Percentiles rank a stretch among this genome's conserved stretches.
phyloP scores from a whole-genome alignment of 1,140 invertebrate species.

The Teleopsis dalmanni region DNA sequence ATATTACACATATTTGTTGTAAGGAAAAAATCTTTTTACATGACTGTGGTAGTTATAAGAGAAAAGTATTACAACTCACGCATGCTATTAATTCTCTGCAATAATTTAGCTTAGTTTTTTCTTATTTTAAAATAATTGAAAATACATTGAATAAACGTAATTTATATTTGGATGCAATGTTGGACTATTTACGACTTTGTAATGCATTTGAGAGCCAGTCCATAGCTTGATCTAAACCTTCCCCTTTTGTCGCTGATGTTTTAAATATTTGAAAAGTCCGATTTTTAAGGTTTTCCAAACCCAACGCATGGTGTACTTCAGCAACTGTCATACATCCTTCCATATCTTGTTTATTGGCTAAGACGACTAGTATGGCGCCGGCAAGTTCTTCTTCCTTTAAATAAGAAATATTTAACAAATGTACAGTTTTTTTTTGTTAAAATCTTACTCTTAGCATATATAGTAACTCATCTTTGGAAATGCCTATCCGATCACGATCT shows the following conservation, averaged over 20 bases:
- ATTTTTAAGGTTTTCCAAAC: conserved; percentile 89
- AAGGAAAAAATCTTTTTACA: too few species aligned
- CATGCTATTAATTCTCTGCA: too few species aligned
- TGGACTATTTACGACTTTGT: conserved; percentile 72
- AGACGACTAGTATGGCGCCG: conserved; percentile 87
- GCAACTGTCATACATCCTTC: conserved; percentile 91
- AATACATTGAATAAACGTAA: too few species aligned
- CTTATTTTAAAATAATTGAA: too few species aligned
- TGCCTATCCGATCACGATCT: conserved; percentile 96
- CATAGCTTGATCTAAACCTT: conserved; percentile 97
- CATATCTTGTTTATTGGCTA: conserved; percentile 99
- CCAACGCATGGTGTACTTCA: conserved; percentile 94
- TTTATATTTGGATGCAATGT: conserved; percentile 4
- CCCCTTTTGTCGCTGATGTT: conserved; percentile 97
- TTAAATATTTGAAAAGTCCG: conserved; percentile 99
- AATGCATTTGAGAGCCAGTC: conserved; percentile 92
- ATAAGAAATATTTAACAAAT: conserved; percentile 1
- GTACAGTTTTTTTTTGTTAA: conserved; percentile 6
- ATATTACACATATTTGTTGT: too few species aligned
- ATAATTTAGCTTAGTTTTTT: too few species aligned
- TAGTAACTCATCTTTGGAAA: conserved; percentile 96
- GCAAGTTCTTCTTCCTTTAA: conserved; percentile 92
- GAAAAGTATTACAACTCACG: too few species aligned
- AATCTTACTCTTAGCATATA: conserved; percentile 86
- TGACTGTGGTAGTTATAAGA: too few species aligned